Base-by-base conservation (phyloP, 1,140 invertebrate species). In the Drosophila saltans region DNA sequence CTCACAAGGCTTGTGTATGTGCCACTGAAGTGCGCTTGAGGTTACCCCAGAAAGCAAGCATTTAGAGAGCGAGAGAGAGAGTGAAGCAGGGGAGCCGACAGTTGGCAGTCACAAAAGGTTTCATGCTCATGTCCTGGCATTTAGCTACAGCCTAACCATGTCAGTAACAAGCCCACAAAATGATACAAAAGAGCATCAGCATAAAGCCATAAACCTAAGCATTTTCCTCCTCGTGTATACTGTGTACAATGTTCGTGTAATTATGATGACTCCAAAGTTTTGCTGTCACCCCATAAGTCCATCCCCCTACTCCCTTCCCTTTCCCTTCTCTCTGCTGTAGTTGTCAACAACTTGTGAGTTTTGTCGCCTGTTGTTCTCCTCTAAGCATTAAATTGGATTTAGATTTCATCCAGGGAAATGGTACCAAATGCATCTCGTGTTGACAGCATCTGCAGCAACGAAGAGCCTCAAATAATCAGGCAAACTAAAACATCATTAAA, bases 11-110 rank as follows among this genome's bases (percentile, higher is more conserved):
- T 75, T 85, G 82, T 81, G 74, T 85, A 78, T 81, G 74, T 72
- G 75, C 43, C 66, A 59, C 59, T 89, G 77, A 88, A 88, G 83
- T 57, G 84, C 58, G 80, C 83, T 88, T 89, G 80, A 89, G 83
- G 77, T 84, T 89, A 66, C 62, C 71, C 69, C 72, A 67, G 43
- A 72, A 24, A 56, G 65, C 6, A 36, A 36, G 6, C 33, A 36
- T 36, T 5, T 4, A 36, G 33, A 36, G 33, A 59, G 48, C 36
- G 67, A 43, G 56, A 65, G 66, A 61, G 57, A 48, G 52, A 56
- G 24, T 21, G 73, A 40, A 30, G 26, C 39, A 67, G 43, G 2
- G 21, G 11, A n/a, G 39, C 39, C 74, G 58, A 43, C 41, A 43
- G 45, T 52, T 33, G 52, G 21, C 30, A 57, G n/a, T 30, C 24